These are phyloP conservation scores for Gambelia wislizenii DNA, from an alignment of 2,797 vertebrate species.

Conservation along the genomic window DNA sequence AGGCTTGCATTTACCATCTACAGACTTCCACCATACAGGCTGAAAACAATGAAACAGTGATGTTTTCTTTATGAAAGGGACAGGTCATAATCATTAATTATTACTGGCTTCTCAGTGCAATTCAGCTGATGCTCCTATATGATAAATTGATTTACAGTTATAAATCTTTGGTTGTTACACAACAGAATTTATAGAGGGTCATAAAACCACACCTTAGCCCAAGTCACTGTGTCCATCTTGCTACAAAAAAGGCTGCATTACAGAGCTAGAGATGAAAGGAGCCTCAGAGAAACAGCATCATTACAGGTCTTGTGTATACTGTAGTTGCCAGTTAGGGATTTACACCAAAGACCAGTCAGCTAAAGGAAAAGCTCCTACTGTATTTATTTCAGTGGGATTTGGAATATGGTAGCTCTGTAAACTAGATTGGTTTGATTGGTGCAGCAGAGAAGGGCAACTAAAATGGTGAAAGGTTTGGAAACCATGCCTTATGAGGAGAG, in stretches of 20 bases:
- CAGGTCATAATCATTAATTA: conserved; percentile 46
- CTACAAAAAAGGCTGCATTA: background rate
- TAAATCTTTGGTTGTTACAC: conserved; percentile 7
- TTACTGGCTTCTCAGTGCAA: conserved; percentile 41
- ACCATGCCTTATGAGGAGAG: no score
- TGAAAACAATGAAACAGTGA: conserved; percentile 40
- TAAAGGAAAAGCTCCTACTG: background rate
- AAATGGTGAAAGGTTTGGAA: no score
- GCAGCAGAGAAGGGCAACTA: no score
- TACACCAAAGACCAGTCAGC: background rate
- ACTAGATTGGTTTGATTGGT: background rate
- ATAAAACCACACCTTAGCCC: conserved; percentile 14
- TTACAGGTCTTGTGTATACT: background rate
- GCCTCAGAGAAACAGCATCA: background rate
- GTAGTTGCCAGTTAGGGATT: background rate
- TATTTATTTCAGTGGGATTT: background rate
- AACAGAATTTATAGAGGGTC: conserved; percentile 31
- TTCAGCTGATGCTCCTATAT: background rate
- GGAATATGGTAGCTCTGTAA: background rate
- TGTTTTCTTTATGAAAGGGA: background rate
- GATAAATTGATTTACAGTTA: conserved; percentile 31
- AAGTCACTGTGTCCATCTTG: background rate
- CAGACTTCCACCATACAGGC: background rate
- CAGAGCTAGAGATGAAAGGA: conserved; percentile 5
- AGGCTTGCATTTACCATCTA: background rate